phyloP scores from a whole-genome alignment of 2,113 vertebrate genomes.

The Oenanthe oenanthe region DNA sequence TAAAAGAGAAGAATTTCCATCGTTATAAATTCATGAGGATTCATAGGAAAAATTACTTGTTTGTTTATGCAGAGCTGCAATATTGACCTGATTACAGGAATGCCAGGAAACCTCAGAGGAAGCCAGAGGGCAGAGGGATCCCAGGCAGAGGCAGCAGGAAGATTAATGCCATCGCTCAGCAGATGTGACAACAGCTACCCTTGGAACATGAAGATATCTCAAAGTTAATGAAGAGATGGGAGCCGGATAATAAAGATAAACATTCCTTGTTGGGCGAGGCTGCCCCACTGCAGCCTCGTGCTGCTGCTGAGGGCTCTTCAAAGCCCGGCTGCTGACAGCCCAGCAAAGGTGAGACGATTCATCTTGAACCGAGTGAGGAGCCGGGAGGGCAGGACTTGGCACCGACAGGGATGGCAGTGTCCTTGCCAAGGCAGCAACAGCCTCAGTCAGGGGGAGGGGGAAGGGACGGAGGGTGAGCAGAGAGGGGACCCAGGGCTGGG shows the following conservation, averaged over 20 bases:
- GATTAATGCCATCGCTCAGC: slow-evolving; percentile 45
- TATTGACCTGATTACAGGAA: slow-evolving; percentile 16
- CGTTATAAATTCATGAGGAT: slow-evolving; percentile 7
- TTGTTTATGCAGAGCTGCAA: slow-evolving; percentile 30
- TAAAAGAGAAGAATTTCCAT: background rate
- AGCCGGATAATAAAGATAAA: slow-evolving; percentile 62
- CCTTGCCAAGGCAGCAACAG: slow-evolving; percentile 25
- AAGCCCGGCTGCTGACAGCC: slow-evolving; percentile 17
- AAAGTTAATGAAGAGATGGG: slow-evolving; percentile 60
- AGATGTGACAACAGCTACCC: slow-evolving; percentile 63
- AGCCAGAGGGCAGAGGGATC: background rate
- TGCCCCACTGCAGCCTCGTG: background rate
- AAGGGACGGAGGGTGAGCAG: background rate
- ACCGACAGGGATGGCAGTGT: background rate
- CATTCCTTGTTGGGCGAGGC: slow-evolving; percentile 2
- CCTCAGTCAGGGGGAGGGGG: background rate
- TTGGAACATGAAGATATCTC: slow-evolving; percentile 58
- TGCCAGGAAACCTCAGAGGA: background rate
- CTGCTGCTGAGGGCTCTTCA: background rate
- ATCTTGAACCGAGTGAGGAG: background rate
- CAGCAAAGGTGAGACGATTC: background rate
- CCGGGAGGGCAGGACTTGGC: background rate
- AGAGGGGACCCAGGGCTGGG: background rate
- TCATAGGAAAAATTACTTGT: background rate
- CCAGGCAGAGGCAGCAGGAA: background rate